Evolutionary conservation across 2,113 vertebrate species (phyloP).

Genomic region (Illadopsis cleaveri): DNA sequence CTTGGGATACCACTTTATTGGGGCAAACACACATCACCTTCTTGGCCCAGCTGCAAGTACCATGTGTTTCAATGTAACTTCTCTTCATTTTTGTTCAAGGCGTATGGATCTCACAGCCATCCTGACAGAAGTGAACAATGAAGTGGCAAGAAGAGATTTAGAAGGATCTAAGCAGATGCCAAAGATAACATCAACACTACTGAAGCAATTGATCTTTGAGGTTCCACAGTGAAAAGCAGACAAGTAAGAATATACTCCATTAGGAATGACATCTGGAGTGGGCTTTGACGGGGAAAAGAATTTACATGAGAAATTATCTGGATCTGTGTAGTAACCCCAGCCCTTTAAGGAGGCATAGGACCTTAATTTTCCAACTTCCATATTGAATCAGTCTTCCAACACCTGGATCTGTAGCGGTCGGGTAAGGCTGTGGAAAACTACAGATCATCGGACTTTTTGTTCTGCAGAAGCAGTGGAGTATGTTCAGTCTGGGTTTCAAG

Average conservation of each 20-base stretch:
- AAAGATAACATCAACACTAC: conserved; percentile 44
- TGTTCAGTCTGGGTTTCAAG: neutral
- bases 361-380: neutral
- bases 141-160: neutral
- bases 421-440: neutral
- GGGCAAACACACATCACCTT: neutral
- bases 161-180: conserved; percentile 33
- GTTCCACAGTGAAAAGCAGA: neutral
- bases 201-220: conserved; percentile 32
- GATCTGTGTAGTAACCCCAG: neutral
- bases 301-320: neutral
- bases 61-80: neutral
- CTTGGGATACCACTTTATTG: neutral
- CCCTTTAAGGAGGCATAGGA: neutral
- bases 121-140: conserved; percentile 53
- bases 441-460: neutral
- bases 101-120: neutral
- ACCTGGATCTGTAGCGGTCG: neutral
- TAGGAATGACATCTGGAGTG: neutral
- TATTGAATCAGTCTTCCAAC: neutral
- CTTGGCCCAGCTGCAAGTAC: neutral
- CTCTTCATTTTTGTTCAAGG: conserved; percentile 8
- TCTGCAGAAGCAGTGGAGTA: neutral
- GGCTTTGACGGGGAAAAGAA: neutral
- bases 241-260: neutral